Base-by-base conservation (phyloP, 2,113 vertebrate species). In the Paramormyrops kingsleyae region DNA sequence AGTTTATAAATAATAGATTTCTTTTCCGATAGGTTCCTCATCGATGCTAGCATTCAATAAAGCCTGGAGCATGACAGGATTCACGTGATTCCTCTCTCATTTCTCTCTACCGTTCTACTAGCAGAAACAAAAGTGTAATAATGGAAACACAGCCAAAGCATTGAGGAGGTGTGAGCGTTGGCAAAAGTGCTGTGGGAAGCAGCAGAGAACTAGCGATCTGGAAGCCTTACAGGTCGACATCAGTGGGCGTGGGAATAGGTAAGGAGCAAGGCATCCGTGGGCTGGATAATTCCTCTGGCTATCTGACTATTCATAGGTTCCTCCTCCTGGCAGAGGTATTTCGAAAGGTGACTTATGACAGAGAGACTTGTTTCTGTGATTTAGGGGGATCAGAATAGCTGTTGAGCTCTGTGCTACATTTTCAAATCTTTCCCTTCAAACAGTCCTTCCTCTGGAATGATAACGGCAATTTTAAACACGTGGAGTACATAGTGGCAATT, bases 241-340 rank as follows among this genome's bases (percentile, higher is more conserved):
- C 83, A 84, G 87, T 46, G 88, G 88, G 88, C 91, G 59, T n/a
- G 83, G 77, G 85, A 90, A 87, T 66, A 89, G 90, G 80, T 89
- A 77, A 47, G 90, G 39, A 56, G 39, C 12, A 2, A 77, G 70
- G 31, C 70, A 77, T 19, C 70, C 70, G 35, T 77, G 31, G 70
- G 70, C 31, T 7, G 70, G 70, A 13, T 39, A 77, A 77, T 77
- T 77, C 70, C 70, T 77, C 31, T 0, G 12, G 53, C 35, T 35
- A 31, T 17, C 49, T 84, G 35, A 80, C 47, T 83, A 56, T 89
- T 46, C 15, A 83, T 83, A 89, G 74, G 49, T 56, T 42, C 31
- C 27, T 77, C 49, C 31, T 44, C 31, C 88, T 83, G 77, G 27
- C 24, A 84, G 77, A 56, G 5, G 88, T 56, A 80, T 80, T 42